Percentiles rank a stretch among this genome's conserved stretches.
Evolutionary conservation across 2,888 invertebrate genomes (phyloP).

Genomic region (Pandemis cinnamomeana): DNA sequence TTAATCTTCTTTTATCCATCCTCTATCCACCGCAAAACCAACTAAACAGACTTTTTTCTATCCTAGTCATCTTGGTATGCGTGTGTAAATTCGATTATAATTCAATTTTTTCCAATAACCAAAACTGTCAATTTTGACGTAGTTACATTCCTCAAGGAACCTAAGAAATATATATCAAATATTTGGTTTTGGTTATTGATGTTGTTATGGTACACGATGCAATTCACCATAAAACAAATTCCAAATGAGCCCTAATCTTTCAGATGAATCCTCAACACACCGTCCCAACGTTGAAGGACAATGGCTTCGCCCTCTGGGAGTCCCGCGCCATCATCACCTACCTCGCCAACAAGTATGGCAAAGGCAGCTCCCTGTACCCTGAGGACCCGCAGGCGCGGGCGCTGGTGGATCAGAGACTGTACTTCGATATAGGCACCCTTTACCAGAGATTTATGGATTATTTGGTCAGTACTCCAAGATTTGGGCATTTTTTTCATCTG

Average conservation of each 20-base stretch:
- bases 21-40: too few relatives aligned
- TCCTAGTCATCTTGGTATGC: too few relatives aligned
- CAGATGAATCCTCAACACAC: constrained; percentile 93
- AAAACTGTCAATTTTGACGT: too few relatives aligned
- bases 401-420: constrained; percentile 90
- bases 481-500: too few relatives aligned
- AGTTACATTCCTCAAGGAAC: too few relatives aligned
- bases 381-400: constrained; percentile 89
- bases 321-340: constrained; percentile 91
- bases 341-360: constrained; percentile 90
- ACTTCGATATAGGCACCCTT: constrained; percentile 90
- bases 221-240: background rate
- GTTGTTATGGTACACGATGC: background rate
- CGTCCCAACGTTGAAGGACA: constrained; percentile 91
- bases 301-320: constrained; percentile 91
- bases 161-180: too few relatives aligned
- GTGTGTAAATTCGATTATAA: too few relatives aligned
- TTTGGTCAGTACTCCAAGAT: constrained; percentile 80
- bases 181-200: too few relatives aligned
- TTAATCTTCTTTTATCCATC: too few relatives aligned
- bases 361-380: constrained; percentile 88
- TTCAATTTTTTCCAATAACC: too few relatives aligned
- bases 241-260: background rate
- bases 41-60: too few relatives aligned
- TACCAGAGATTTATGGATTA: constrained; percentile 87